Evolutionary conservation across 2,888 invertebrate genomes (phyloP), one percentile per base, ranked within the genome.

Genomic region (Axea sp.): DNA sequence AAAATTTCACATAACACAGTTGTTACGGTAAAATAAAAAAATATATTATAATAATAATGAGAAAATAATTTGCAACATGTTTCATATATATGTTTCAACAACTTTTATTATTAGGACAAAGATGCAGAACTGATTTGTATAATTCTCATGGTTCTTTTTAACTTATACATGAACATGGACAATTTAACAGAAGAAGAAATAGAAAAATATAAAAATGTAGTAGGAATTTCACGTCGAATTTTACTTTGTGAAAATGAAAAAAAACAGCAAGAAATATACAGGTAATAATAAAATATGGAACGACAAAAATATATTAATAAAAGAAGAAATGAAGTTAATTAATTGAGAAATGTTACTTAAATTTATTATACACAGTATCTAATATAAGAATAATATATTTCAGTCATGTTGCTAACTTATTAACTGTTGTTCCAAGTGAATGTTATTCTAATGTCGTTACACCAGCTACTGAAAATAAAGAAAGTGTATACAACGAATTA

Each of bases 361-460:
- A n/a, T n/a, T n/a, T n/a, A n/a, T n/a, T n/a, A n/a, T n/a, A n/a
- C n/a, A n/a, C n/a, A n/a, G n/a, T n/a, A n/a, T n/a, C n/a, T n/a
- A n/a, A n/a, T n/a, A n/a, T n/a, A n/a, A n/a, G 3, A 30, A 35
- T 6, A 24, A 28, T 35, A 14, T 15, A 62, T 57, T 24, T 43
- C 57, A 95, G 93, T 80, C 93, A 97, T 88, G 91, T 95, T 72
- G 91, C 95, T 4, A 95, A 97, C 88, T 89, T 97, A 78, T 88
- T 98, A 74, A 95, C 95, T 35, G 91, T 90, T 85, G 92, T 97
- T 77, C 96, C 96, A n/a, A 89, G 90, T 12, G 89, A 89, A 59
- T 94, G 93, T 84, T 95, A 94, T 81, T 90, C 90, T 51, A 92
- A 93, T 81, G 88, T 97, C 19, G 90, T 94, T 41, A 91, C 91